phyloP scores from a whole-genome alignment of 2,113 vertebrate genomes.

The Atherinomorus stipes region DNA sequence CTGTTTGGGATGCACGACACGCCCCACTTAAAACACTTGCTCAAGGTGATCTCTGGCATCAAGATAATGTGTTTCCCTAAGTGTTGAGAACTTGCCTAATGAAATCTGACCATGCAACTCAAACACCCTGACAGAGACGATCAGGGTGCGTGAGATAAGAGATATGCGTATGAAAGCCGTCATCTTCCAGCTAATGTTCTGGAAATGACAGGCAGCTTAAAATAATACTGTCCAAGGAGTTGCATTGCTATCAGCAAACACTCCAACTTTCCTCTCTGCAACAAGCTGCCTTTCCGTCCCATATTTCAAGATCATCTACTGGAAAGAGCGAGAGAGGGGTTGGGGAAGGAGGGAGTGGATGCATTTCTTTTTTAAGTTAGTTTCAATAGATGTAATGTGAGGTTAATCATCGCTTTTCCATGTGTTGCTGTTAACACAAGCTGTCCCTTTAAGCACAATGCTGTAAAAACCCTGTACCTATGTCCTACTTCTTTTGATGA shows the following conservation, averaged over 20 bases:
- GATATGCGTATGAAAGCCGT: no score
- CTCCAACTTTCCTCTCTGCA: no score
- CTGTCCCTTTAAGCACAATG: background rate
- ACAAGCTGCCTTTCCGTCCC: background rate
- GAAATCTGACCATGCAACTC: constrained; percentile 17
- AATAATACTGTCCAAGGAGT: background rate
- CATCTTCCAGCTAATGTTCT: background rate
- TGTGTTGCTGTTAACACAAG: constrained; percentile 18
- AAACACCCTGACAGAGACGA: constrained; percentile 10
- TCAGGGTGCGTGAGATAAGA: no score
- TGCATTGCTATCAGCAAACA: background rate
- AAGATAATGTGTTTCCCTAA: constrained; percentile 42
- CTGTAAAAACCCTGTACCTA: constrained; percentile 25
- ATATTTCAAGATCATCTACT: constrained; percentile 33
- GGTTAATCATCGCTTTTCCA: background rate
- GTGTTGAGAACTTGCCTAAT: constrained; percentile 42
- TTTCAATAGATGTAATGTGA: background rate
- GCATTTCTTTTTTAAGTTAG: constrained; percentile 1
- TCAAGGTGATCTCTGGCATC: constrained; percentile 14
- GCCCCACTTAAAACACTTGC: constrained; percentile 34
- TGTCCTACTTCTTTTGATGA: constrained; percentile 73
- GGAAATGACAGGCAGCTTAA: background rate
- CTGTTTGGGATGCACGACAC: constrained; percentile 13
- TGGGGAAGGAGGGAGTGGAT: constrained; percentile 16
- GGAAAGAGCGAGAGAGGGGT: constrained; percentile 12